Conservation (phyloP, 2,797 vertebrate genomes). For the Sebastes itinus region DNA sequence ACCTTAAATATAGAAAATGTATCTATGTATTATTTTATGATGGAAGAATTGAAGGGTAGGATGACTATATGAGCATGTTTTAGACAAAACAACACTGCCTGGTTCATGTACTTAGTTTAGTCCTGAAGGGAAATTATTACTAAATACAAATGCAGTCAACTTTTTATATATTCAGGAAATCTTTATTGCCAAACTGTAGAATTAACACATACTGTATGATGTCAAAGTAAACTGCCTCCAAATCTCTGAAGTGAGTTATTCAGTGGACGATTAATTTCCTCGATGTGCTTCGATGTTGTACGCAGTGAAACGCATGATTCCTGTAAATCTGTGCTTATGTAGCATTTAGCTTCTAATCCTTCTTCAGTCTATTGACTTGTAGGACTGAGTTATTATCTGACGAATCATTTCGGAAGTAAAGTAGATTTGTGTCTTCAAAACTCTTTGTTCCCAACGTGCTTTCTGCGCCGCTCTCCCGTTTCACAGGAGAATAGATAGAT, state of each 20-base stretch:
- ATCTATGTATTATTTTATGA: background rate
- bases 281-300: slow-evolving; percentile 23
- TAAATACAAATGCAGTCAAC: background rate
- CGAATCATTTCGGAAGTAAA: slow-evolving; percentile 15
- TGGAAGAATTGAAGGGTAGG: background rate
- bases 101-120: slow-evolving; percentile 1
- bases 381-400: slow-evolving; percentile 1
- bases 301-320: slow-evolving; percentile 50
- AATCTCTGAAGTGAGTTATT: slow-evolving; percentile 13
- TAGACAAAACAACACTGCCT: slow-evolving; percentile 22
- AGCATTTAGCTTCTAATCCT: slow-evolving; percentile 35
- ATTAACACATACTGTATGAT: background rate
- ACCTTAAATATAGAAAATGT: background rate
- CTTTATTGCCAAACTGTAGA: slow-evolving; percentile 21
- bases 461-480: background rate
- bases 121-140: slow-evolving; percentile 7
- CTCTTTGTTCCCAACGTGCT: background rate
- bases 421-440: background rate
- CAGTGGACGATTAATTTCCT: slow-evolving; percentile 9
- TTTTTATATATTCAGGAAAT: slow-evolving; percentile 28
- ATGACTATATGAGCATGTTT: slow-evolving; percentile 5
- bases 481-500: background rate
- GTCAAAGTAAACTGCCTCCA: slow-evolving; percentile 25
- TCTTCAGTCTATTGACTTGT: background rate
- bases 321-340: slow-evolving; percentile 47